phyloP scores from a whole-genome alignment of 2,113 vertebrate species.

The Equus przewalskii region DNA sequence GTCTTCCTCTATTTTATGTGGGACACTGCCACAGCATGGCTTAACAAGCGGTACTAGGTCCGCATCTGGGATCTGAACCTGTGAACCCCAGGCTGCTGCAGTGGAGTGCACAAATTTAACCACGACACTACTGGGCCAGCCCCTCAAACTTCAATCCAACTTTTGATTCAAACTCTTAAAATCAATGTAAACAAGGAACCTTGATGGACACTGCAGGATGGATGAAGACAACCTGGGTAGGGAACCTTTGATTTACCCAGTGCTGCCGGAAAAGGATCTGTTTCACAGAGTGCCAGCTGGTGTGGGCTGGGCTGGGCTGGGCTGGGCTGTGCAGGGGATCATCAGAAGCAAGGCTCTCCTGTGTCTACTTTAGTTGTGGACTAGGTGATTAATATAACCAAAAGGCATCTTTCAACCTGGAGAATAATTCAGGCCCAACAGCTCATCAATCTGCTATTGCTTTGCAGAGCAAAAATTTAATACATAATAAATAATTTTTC shows the following conservation, averaged over 20 bases:
- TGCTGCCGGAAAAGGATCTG: too few species aligned
- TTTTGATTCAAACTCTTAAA: not conserved
- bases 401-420: slow-evolving; percentile 50
- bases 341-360: not conserved
- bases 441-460: slow-evolving; percentile 67
- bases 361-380: not conserved
- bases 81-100: too few species aligned
- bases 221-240: not conserved
- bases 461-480: slow-evolving; percentile 64
- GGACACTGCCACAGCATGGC: too few species aligned
- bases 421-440: slow-evolving; percentile 35
- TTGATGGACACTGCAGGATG: not conserved
- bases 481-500: slow-evolving; percentile 69
- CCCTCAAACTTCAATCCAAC: not conserved
- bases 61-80: too few species aligned
- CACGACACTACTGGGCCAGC: too few species aligned
- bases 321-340: accelerated
- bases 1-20: too few species aligned
- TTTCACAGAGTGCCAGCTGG: not conserved
- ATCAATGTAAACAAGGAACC: not conserved
- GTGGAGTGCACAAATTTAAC: too few species aligned
- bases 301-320: accelerated
- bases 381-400: not conserved
- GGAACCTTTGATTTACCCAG: not conserved
- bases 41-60: too few species aligned